Evolutionary conservation across 2,888 invertebrate genomes (phyloP).

Genomic region (Ophion ellenae): DNA sequence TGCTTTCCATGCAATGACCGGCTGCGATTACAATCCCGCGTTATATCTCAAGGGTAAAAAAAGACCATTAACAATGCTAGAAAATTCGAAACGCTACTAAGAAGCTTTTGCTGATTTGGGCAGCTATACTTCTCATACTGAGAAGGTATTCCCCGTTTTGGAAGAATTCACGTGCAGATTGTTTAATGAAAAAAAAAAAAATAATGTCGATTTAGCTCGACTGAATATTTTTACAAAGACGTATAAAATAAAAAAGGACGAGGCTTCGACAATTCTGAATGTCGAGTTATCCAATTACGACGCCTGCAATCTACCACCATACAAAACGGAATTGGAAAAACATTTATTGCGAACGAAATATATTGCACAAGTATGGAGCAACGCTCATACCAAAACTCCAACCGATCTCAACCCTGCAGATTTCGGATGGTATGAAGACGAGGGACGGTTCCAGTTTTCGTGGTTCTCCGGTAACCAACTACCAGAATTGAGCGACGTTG

Average conservation of each 20-base stretch:
- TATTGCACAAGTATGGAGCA: neutral
- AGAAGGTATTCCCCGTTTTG: conserved; percentile 3
- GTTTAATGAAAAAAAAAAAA: conserved; percentile 22
- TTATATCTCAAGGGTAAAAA: conserved; percentile 49
- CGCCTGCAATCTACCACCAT: conserved; percentile 28
- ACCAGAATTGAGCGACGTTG: no score
- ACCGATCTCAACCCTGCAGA: no score
- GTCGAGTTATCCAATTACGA: conserved; percentile 13
- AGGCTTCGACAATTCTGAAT: neutral
- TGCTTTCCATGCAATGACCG: conserved; percentile 50
- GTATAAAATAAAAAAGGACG: conserved; percentile 7
- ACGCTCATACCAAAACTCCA: no score
- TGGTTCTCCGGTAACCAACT: no score
- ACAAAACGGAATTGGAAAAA: conserved; percentile 20
- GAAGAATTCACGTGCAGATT: conserved; percentile 30
- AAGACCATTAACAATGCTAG: conserved; percentile 27
- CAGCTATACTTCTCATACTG: conserved; percentile 19
- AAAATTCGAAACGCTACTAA: neutral
- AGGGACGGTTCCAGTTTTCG: no score
- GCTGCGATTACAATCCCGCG: conserved; percentile 57
- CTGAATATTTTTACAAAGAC: neutral
- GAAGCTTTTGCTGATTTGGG: conserved; percentile 25
- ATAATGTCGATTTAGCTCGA: conserved; percentile 22
- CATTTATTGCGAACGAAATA: conserved; percentile 43
- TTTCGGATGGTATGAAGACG: no score